Evolutionary conservation across 2,113 vertebrate genomes (phyloP), one percentile per base, ranked within the genome.

Genomic region (Speoplatyrhinus poulsoni): DNA sequence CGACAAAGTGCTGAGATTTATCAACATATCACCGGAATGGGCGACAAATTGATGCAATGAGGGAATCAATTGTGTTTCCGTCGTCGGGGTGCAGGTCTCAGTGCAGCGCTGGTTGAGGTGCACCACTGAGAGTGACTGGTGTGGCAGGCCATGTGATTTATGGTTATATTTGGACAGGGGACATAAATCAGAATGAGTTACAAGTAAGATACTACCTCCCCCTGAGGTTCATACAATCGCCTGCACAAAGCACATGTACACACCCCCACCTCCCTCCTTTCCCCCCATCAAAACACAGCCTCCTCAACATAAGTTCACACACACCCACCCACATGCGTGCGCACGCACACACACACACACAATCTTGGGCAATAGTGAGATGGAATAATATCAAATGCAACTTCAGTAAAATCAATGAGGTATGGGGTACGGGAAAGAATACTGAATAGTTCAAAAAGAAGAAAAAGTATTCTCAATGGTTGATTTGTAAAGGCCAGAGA

Each of bases 11-110:
- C 82, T 84, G 89, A 92, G 87, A 93, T 92, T 83, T 92, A 92
- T 93, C 92, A 93, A 91, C 90, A 90, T 91, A 92, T 92, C 90
- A 92, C 88, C 89, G 89, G 88, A 93, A 92, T 92, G 92, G 87
- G 89, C 82, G 89, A 92, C 92, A 94, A 94, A 93, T 92, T 92
- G 91, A 92, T 90, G 90, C 92, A 87, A 93, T 86, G 88, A 92
- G 90, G 90, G 90, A 93, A 94, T 94, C 93, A 94, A 94, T 94
- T 93, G 92, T 89, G 88, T 77, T 84, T 84, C 87, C 85, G 90
- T 89, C 90, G 88, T 60, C 62, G 60, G 88, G 78, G 80, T 61
- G 80, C 79, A 75, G 83, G 79, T 75, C 79, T 84, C 81, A 69
- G 82, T 77, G 75, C 83, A 70, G 74, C 68, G 84, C 75, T 17